Base-by-base conservation (phyloP, 2,113 vertebrate species). In the Spermophilus dauricus region DNA sequence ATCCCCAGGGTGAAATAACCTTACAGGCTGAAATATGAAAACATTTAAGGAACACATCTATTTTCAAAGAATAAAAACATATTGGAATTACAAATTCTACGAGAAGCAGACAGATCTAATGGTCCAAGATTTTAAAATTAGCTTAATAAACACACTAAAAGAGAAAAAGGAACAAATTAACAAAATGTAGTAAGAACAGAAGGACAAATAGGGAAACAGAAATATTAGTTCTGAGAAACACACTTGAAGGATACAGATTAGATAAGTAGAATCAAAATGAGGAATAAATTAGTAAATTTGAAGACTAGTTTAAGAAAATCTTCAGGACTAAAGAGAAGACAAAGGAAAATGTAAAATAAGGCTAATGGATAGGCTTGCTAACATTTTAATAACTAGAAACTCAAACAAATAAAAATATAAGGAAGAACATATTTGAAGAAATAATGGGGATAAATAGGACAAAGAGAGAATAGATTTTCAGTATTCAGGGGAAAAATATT, bases 1-100 rank as follows among this genome's bases (percentile, higher is more conserved):
- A 77, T 88, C 12, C 58, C 18, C 67, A 67, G 11, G n/a, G 53
- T 13, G 13, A 88, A 89, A 51, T 70, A 4, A 76, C 48, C 58
- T n/a, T 61, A 89, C 2, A 63, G 51, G 70, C n/a, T 13, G 45
- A 92, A 89, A 89, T 77, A 84, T 69, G 7, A 93, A 84, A 72
- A 78, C 10, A 72, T 32, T 76, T 63, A 37, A 89, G 63, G 20
- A 85, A 13, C 20, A 30, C 4, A 85, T 61, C 34, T 72, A 53
- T 72, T 89, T 96, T 48, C 16, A 63, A 93, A 89, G 61, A 78
- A 84, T 76, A 53, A 37, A 20, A 78, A 96, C 13, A 92, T n/a
- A 72, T 6, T 51, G 34, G 16, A 34, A 84, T 70, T 32, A 63
- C 5, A 45, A 34, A 89, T 8, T 42, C 61, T 70, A 84, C 24